Percentiles rank a stretch among this genome's conserved stretches.
These are phyloP conservation scores for Pectinophora gossypiella DNA, from an alignment of 1,140 invertebrate genomes.

Conservation along the genomic window DNA sequence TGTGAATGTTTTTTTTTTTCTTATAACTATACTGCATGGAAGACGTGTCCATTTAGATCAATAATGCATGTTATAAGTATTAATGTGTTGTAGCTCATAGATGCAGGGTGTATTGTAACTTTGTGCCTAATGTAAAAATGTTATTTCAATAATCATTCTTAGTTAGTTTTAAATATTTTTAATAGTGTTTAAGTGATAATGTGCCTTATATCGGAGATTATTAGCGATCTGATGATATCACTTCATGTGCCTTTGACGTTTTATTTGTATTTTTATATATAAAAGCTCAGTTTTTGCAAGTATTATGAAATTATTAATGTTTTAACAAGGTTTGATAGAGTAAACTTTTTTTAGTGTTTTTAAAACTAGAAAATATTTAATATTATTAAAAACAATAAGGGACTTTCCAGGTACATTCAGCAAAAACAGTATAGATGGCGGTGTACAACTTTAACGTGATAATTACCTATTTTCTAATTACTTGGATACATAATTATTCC, in stretches of 20 bases:
- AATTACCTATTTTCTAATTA: no score
- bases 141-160: not conserved
- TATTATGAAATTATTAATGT: not conserved
- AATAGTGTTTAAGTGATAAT: conserved; percentile 28
- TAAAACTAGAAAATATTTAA: no score
- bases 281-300: not conserved
- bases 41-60: no score
- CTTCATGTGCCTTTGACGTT: conserved; percentile 36
- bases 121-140: not conserved
- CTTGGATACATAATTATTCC: no score
- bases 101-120: not conserved
- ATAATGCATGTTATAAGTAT: not conserved
- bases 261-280: conserved; percentile 2
- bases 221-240: conserved; percentile 46
- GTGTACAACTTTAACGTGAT: no score
- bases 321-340: not conserved
- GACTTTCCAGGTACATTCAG: no score
- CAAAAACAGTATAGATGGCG: no score
- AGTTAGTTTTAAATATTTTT: not conserved
- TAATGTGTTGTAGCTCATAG: not conserved
- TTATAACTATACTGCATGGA: no score
- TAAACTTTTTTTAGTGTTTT: no score
- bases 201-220: conserved; percentile 63
- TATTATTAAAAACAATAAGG: no score
- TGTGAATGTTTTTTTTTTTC: no score